Percentiles rank a stretch among this genome's conserved stretches.
These are phyloP conservation scores for Dicroscelio sp. DNA, from an alignment of 2,888 invertebrate species.

Conservation along the genomic window DNA sequence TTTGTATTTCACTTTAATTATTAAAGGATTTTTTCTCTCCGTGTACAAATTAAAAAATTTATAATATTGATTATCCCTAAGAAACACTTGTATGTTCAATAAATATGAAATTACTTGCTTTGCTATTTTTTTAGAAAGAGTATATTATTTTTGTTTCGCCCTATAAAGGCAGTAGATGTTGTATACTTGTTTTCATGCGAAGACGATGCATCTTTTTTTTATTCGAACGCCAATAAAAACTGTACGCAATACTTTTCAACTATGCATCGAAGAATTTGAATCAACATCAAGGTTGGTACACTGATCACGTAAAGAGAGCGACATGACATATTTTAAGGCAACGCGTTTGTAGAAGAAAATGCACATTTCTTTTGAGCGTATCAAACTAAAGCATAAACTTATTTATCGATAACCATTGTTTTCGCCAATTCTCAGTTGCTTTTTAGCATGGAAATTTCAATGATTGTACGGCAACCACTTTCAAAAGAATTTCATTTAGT, in stretches of 20 bases:
- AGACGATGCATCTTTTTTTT: conserved; percentile 17
- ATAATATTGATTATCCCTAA: too few relatives aligned
- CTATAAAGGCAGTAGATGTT: neutral
- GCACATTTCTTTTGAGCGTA: conserved; percentile 25
- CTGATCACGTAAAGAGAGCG: conserved; percentile 83
- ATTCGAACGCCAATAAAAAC: conserved; percentile 32
- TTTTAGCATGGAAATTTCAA: too few relatives aligned
- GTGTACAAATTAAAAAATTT: too few relatives aligned
- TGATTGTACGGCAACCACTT: too few relatives aligned
- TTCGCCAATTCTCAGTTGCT: conserved; percentile 1
- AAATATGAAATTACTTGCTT: too few relatives aligned
- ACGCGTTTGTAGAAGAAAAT: conserved; percentile 33
- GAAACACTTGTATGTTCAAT: too few relatives aligned
- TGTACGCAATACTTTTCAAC: conserved; percentile 45
- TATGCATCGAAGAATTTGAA: conserved; percentile 40
- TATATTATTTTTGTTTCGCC: too few relatives aligned
- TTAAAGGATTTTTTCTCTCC: too few relatives aligned
- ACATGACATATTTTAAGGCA: conserved; percentile 85
- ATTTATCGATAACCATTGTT: neutral
- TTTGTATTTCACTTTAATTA: too few relatives aligned
- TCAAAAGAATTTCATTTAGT: too few relatives aligned
- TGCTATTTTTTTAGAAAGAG: too few relatives aligned
- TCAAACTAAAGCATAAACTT: conserved; percentile 5
- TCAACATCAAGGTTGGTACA: conserved; percentile 51
- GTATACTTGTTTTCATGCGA: conserved; percentile 10